Base-by-base conservation (phyloP, 2,113 vertebrate genomes). In the Petromus typicus region DNA sequence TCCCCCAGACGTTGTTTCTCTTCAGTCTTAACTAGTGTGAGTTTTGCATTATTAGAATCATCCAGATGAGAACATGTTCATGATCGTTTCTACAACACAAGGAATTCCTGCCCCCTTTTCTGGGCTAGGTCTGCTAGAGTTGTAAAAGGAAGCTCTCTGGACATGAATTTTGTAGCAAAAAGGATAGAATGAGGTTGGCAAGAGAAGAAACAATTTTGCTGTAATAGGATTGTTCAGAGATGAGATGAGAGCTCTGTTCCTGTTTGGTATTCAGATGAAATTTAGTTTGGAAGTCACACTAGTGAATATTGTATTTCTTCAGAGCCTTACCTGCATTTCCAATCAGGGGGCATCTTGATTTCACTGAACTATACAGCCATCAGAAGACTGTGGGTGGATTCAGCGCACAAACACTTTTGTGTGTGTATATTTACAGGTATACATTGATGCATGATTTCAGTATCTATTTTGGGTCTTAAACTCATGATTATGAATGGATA, bases 101-200 rank as follows among this genome's bases (percentile, higher is more conserved):
- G 73, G 66, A 86, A 82, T 78, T 78, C 51, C 67, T 81, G 40
- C 25, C 73, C n/a, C 64, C 34, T 45, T 54, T 93, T 57, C 43
- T 11, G 10, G 30, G 22, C 88, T 22, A 22, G 54, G 22, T 93
- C 66, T 87, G 57, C 51, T 93, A 78, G 92, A 66, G 37, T 73
- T 97, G 59, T 96, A 90, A 97, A 97, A 89, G 43, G 87, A 96
- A 89, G 32, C 75, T 93, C 93, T 96, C 83, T 97, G 95, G 91
- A 94, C 80, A 78, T 87, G 69, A 83, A 80, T 59, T 96, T 84
- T 84, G 75, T 71, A 93, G 80, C 75, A 37, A 32, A 89, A 91
- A 75, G 71, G 57, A 13, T 66, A 48, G 82, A 92, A 86, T 95
- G 92, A 90, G 81, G 17, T 94, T 97, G 96, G 93, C 48, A 90